These are phyloP conservation scores for Drosophila melanogaster DNA, from an alignment of 1,140 invertebrate genomes.

Conservation along the genomic window DNA sequence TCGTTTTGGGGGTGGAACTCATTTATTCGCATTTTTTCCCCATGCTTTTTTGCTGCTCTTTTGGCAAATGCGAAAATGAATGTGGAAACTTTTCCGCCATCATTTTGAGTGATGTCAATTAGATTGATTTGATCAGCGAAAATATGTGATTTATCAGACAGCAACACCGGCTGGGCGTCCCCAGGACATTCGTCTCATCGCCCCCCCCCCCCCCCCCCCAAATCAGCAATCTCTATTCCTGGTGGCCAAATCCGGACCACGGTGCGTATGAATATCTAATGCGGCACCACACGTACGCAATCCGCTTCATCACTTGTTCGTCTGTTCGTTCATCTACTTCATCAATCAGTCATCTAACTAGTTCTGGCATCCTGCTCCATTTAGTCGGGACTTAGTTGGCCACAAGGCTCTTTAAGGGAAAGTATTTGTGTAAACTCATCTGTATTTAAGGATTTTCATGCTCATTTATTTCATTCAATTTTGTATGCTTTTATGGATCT, in stretches of 20 bases:
- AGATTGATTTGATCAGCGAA: conserved; percentile 85
- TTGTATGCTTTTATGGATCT: no score
- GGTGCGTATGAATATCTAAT: conserved; percentile 76
- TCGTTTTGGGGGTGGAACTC: conserved; percentile 43
- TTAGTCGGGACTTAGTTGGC: not conserved
- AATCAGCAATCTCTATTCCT: conserved; percentile 20
- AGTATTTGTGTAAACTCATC: not conserved
- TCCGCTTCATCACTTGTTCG: conserved; percentile 57
- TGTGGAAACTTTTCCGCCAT: conserved; percentile 83
- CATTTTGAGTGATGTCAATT: conserved; percentile 85
- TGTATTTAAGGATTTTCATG: not conserved
- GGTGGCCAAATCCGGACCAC: conserved; percentile 10
- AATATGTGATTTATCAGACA: conserved; percentile 84
- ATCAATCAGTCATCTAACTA: conserved; percentile 80
- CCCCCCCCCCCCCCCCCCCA: conserved; percentile 4
- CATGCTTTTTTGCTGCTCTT: conserved; percentile 3
- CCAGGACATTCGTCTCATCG: conserved; percentile 50
- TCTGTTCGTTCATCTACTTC: conserved; percentile 55
- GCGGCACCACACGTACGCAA: conserved; percentile 48
- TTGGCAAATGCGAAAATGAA: conserved; percentile 63
- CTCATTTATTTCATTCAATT: not conserved
- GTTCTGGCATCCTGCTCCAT: conserved; percentile 17
- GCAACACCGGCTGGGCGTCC: conserved; percentile 70
- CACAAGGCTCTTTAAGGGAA: conserved; percentile 7
- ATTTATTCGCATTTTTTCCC: conserved; percentile 74